Conservation (phyloP, 2,113 vertebrate species). For the Dasyornis broadbenti region DNA sequence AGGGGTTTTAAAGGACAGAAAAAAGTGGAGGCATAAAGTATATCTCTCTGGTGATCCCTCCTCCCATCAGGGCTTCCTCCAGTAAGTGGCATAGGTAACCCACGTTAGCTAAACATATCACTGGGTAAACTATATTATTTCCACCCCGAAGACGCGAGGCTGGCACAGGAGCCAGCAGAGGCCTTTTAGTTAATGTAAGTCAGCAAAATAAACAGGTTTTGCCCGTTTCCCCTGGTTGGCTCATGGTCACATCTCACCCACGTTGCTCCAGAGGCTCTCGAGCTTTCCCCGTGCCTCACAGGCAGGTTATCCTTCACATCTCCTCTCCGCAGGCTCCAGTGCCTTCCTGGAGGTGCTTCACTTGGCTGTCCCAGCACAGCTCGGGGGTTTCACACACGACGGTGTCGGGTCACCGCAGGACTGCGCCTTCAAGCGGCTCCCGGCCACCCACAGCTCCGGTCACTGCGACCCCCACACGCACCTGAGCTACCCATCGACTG, state of each 20-base stretch:
- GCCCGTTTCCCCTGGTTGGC: fast-evolving
- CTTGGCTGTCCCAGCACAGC: neutral
- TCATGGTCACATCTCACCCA: fast-evolving
- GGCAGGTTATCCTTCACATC: fast-evolving
- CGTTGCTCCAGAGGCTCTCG: fast-evolving
- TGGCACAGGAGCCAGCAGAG: neutral
- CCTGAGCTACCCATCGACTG: too few species aligned
- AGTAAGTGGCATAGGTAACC: neutral
- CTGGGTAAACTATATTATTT: neutral
- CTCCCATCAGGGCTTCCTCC: neutral
- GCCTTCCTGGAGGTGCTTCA: fast-evolving
- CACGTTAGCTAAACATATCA: neutral
- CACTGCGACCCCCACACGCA: too few species aligned
- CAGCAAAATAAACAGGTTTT: fast-evolving
- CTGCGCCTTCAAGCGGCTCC: neutral
- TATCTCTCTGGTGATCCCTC: neutral
- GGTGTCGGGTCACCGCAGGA: neutral
- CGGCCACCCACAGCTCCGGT: neutral
- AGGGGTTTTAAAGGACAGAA: neutral
- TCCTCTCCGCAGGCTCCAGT: neutral
- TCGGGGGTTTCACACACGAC: neutral
- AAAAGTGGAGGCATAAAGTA: neutral
- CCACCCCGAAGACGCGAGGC: neutral
- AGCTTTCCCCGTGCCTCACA: fast-evolving
- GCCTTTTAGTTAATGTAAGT: neutral